Conservation (phyloP, 1,140 invertebrate species). For the Drosophila bipectinata region DNA sequence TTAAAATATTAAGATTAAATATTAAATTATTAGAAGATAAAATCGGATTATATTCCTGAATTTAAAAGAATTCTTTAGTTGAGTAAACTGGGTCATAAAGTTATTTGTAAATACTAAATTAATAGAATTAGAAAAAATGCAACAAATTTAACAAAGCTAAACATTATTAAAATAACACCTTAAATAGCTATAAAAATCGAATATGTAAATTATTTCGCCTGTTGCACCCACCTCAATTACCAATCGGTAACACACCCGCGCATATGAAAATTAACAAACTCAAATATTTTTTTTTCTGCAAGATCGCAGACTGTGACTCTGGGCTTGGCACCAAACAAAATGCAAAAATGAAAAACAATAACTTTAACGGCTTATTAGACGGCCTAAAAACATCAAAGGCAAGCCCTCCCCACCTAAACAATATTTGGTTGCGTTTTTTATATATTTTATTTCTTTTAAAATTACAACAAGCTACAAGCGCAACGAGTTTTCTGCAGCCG, state of each 20-base stretch:
- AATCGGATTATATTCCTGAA: too few species aligned
- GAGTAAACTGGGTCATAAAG: too few species aligned
- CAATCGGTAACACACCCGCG: slow-evolving; percentile 30
- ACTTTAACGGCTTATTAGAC: slow-evolving; percentile 46
- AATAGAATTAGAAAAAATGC: too few species aligned
- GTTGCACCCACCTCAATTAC: slow-evolving; percentile 41
- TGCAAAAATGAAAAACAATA: slow-evolving; percentile 23
- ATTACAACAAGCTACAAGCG: slow-evolving; percentile 72
- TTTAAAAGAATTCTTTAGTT: too few species aligned
- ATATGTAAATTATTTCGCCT: slow-evolving; percentile 11
- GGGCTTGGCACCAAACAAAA: slow-evolving; percentile 9
- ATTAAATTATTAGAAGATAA: not conserved
- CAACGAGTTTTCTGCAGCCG: slow-evolving; percentile 66
- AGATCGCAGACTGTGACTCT: slow-evolving; percentile 7
- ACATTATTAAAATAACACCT: too few species aligned
- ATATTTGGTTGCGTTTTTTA: slow-evolving; percentile 27
- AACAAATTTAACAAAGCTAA: too few species aligned
- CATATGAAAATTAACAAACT: slow-evolving; percentile 26
- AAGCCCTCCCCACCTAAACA: slow-evolving; percentile 22
- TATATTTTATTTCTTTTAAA: slow-evolving; percentile 42
- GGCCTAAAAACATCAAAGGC: slow-evolving; percentile 60
- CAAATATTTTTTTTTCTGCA: slow-evolving; percentile 20
- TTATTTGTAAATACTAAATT: too few species aligned
- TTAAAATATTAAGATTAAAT: not conserved
- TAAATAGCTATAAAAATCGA: not conserved